Conservation (phyloP, 2,888 invertebrate species). For the Temnothorax unifasciatus region DNA sequence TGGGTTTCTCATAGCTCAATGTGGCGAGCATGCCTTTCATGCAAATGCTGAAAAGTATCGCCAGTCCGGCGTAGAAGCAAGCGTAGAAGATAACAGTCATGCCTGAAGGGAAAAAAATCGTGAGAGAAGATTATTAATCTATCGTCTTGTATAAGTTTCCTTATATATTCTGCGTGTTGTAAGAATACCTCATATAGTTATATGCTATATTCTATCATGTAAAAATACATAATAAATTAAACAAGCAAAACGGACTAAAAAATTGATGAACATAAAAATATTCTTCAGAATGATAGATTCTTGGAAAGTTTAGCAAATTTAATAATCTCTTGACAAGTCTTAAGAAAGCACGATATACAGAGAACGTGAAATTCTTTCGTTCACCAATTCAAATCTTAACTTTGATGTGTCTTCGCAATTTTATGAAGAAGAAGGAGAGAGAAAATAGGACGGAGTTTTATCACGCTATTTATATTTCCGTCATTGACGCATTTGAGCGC, state of each 20-base stretch:
- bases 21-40: slow-evolving; percentile 93
- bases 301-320: neutral
- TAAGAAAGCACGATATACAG: neutral
- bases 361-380: neutral
- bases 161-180: neutral
- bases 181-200: neutral
- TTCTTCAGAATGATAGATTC: neutral
- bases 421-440: neutral
- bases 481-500: slow-evolving; percentile 34
- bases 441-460: neutral
- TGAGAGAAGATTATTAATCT: neutral
- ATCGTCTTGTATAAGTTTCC: neutral
- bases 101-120: slow-evolving; percentile 88
- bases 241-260: neutral
- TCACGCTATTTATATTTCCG: slow-evolving; percentile 39
- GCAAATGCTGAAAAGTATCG: slow-evolving; percentile 94
- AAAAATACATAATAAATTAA: neutral
- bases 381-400: neutral
- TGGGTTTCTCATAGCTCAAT: slow-evolving; percentile 90
- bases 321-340: neutral
- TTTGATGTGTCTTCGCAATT: neutral
- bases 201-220: neutral
- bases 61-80: slow-evolving; percentile 94
- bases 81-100: slow-evolving; percentile 94
- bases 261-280: neutral